Percentiles rank a stretch among this genome's conserved stretches.
These are phyloP conservation scores for Chrysina gloriosa DNA, from an alignment of 2,888 invertebrate species.

Conservation along the genomic window DNA sequence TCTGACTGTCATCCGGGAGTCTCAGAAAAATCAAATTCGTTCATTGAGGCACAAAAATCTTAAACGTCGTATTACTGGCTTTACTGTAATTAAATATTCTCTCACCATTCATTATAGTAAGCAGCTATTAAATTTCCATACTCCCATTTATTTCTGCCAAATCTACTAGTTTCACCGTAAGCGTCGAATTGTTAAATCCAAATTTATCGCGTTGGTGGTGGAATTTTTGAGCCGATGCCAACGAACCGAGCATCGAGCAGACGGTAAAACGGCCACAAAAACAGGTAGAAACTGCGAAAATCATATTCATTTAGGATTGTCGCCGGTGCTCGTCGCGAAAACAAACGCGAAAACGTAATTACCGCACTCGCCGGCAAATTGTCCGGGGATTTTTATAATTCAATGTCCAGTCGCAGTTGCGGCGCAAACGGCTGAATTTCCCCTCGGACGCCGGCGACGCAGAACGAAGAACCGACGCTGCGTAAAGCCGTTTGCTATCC, in stretches of 20 bases:
- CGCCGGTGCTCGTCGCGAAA: constrained; percentile 10
- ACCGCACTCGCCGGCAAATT: constrained; percentile 21
- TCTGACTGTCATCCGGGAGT: no score
- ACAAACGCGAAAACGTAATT: constrained; percentile 38
- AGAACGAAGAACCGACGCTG: not conserved
- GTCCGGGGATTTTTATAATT: constrained; percentile 38
- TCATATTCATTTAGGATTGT: constrained; percentile 16
- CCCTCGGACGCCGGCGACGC: constrained; percentile 29
- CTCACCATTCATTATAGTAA: no score
- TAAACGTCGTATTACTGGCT: no score
- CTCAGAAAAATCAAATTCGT: no score
- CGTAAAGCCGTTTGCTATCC: not conserved
- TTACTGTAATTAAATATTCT: no score
- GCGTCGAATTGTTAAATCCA: not conserved
- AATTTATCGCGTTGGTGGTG: not conserved
- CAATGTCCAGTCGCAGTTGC: constrained; percentile 36
- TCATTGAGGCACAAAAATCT: no score
- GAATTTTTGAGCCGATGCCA: constrained; percentile 1
- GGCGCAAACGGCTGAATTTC: constrained; percentile 35
- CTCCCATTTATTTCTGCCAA: no score
- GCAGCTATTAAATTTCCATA: no score
- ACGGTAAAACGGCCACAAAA: not conserved
- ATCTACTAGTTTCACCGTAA: no score
- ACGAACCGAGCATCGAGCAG: not conserved
- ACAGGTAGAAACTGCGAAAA: constrained; percentile 18